A percentile compares a stretch with the other conserved stretches of the same genome.
Conservation (phyloP, 64 coral and sea anemone genomes). For the Dendronephthya gigantea region DNA sequence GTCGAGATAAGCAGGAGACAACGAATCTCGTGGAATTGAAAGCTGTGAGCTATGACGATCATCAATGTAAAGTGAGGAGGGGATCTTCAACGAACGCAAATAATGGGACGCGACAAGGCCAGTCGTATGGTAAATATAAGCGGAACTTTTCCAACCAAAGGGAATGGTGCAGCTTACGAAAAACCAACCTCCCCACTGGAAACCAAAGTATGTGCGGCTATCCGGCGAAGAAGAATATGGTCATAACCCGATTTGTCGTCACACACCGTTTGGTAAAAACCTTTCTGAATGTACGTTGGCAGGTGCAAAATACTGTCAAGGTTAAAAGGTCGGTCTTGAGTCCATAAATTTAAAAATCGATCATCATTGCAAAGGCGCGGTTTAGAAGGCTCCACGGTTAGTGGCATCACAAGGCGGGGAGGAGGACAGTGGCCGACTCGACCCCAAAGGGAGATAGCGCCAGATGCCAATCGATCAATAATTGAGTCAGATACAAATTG, state of each 20-base stretch:
- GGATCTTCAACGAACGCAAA: slow-evolving; percentile 13
- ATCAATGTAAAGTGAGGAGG: slow-evolving; percentile 29
- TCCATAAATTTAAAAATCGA: slow-evolving; percentile 29
- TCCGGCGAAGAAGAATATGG: neutral
- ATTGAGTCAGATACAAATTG: slow-evolving; percentile 29
- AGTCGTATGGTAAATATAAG: slow-evolving; percentile 32
- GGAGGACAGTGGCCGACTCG: slow-evolving; percentile 19
- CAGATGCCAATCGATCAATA: slow-evolving; percentile 13
- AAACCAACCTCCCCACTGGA: slow-evolving; percentile 22
- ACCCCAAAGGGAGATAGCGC: slow-evolving; percentile 34
- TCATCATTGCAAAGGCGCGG: slow-evolving; percentile 10
- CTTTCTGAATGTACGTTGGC: neutral
- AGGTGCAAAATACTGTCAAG: neutral
- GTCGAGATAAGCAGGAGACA: neutral
- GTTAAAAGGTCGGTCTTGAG: slow-evolving; percentile 17
- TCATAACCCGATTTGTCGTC: slow-evolving; percentile 34
- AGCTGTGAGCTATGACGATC: slow-evolving; percentile 20
- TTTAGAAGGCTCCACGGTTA: slow-evolving; percentile 16
- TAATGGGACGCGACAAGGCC: slow-evolving; percentile 3
- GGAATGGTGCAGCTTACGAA: slow-evolving; percentile 29
- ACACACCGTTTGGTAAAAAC: neutral
- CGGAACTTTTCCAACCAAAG: neutral
- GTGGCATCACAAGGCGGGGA: slow-evolving; percentile 25
- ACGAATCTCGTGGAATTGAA: no score
- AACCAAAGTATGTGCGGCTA: slow-evolving; percentile 10